A percentile compares a stretch with the other conserved stretches of the same genome.
These are phyloP conservation scores for Neopipo cinnamomea DNA, from an alignment of 2,113 vertebrate species.

Conservation along the genomic window DNA sequence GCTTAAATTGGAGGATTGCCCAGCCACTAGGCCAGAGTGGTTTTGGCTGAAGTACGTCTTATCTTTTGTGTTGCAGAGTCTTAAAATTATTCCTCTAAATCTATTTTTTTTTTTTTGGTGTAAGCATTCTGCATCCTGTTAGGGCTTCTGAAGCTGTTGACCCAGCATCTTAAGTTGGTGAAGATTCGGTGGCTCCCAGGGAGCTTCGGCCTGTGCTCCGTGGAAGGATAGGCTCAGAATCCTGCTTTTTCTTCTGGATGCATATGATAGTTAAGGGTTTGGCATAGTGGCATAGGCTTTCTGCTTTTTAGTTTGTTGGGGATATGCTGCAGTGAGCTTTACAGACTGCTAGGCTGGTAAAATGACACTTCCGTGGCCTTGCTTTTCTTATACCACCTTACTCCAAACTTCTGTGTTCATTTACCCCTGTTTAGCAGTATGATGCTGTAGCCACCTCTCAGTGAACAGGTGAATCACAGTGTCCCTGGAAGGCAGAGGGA, in stretches of 20 bases:
- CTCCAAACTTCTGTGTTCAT: background rate
- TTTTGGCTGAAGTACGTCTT: background rate
- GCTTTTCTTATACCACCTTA: background rate
- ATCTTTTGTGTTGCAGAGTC: background rate
- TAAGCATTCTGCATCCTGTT: background rate
- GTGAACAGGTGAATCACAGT: background rate
- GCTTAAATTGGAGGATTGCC: constrained; percentile 25
- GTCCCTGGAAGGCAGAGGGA: background rate
- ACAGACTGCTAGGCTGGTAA: background rate
- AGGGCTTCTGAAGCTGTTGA: background rate
- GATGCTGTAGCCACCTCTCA: background rate
- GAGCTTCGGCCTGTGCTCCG: background rate
- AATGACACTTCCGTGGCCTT: background rate
- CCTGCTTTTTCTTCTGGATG: background rate
- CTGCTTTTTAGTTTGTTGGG: background rate
- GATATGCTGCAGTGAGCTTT: background rate
- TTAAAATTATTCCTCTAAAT: background rate
- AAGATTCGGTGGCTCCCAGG: background rate
- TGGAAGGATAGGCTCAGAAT: background rate
- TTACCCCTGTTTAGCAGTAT: background rate
- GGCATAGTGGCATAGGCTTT: background rate
- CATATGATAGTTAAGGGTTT: background rate
- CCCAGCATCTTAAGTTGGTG: background rate
- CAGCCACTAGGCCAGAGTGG: background rate
- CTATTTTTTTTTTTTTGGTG: too few relatives aligned